Conservation (phyloP, 2,113 vertebrate species). For the Taxidea taxus region DNA sequence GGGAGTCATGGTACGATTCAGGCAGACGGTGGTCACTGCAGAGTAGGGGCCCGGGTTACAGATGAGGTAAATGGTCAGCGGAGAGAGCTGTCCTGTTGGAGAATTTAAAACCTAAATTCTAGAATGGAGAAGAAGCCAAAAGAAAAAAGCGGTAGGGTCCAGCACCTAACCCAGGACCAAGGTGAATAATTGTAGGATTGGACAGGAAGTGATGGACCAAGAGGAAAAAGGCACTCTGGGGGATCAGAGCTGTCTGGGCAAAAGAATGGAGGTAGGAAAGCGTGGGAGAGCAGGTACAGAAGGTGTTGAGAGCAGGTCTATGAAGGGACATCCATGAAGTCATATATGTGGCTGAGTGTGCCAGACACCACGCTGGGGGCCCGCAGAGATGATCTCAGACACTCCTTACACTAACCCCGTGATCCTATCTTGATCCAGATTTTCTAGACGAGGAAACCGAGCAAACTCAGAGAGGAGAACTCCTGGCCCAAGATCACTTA, state of each 20-base stretch:
- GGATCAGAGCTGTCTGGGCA: fast-evolving
- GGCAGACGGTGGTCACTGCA: fast-evolving
- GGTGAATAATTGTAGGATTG: neutral
- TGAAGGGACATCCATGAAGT: neutral
- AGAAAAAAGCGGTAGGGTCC: neutral
- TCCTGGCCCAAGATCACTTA: neutral
- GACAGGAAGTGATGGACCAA: neutral
- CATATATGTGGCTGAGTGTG: fast-evolving
- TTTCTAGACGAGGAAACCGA: neutral
- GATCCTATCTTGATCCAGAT: neutral
- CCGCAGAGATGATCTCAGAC: fast-evolving
- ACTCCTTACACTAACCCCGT: neutral
- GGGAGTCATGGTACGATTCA: fast-evolving
- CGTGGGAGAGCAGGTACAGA: fast-evolving
- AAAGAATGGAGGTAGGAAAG: neutral
- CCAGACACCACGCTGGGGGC: fast-evolving
- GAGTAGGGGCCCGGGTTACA: fast-evolving
- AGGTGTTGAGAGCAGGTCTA: fast-evolving
- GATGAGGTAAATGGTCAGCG: neutral
- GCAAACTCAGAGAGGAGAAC: neutral
- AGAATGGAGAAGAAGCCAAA: neutral
- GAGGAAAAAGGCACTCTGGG: neutral
- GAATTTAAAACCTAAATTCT: neutral
- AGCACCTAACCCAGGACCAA: neutral
- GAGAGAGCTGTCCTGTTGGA: neutral